Evolutionary conservation across 1,140 invertebrate genomes (phyloP).

Genomic region (Agrypnia vestita): DNA sequence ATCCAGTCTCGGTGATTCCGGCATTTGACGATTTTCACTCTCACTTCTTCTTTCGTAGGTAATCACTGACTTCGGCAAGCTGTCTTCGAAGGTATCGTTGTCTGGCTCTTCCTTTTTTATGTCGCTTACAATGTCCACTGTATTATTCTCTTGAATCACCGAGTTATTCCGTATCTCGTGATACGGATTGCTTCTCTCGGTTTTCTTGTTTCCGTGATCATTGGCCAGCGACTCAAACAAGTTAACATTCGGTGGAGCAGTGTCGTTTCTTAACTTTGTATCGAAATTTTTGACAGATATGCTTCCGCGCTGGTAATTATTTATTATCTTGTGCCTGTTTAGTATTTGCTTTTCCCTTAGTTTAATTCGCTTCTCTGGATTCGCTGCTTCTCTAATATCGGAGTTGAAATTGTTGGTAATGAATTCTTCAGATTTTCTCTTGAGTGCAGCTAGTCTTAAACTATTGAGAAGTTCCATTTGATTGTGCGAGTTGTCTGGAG

Average conservation of each 20-base stretch:
- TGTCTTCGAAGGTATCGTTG: conserved; percentile 15
- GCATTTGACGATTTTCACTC: background rate
- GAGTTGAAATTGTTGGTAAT: conserved; percentile 65
- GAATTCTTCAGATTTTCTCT: conserved; percentile 71
- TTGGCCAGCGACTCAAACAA: conserved; percentile 26
- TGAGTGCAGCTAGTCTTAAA: conserved; percentile 64
- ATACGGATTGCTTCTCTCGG: conserved; percentile 9
- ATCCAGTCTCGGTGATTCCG: conserved; percentile 21
- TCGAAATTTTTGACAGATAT: conserved; percentile 44
- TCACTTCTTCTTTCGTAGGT: background rate
- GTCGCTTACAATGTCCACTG: conserved; percentile 19
- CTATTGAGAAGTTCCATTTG: conserved; percentile 69
- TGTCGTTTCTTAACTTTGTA: conserved; percentile 38
- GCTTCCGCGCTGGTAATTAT: conserved; percentile 32
- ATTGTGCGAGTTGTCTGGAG: conserved; percentile 65
- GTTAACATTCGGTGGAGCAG: conserved; percentile 15
- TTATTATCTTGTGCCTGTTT: conserved; percentile 64
- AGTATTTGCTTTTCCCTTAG: conserved; percentile 66
- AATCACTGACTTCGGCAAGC: conserved; percentile 20
- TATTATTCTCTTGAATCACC: conserved; percentile 9
- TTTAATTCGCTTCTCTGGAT: conserved; percentile 68
- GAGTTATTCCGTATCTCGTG: conserved; percentile 20
- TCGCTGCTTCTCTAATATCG: conserved; percentile 56
- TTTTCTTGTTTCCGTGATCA: conserved; percentile 29
- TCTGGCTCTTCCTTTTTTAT: conserved; percentile 52